Conservation (phyloP, 2,888 invertebrate genomes). For the Thecocarcelia acutangulata region DNA sequence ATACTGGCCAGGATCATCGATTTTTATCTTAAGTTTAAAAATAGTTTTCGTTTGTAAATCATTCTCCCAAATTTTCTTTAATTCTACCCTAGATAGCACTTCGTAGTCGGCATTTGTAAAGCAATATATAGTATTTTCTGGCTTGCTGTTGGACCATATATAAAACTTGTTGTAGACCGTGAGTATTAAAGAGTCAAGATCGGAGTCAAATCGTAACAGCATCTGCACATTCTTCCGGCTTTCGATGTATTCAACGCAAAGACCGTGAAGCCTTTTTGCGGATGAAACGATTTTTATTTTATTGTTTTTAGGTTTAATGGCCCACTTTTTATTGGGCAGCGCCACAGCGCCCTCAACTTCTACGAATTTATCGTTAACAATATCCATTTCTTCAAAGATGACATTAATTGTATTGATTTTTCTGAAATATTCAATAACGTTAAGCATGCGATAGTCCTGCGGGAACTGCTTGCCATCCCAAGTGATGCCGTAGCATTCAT, state of each 20-base stretch:
- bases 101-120: constrained; percentile 84
- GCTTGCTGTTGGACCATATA: constrained; percentile 81
- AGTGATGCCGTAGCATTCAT: constrained; percentile 75
- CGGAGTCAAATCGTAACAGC: constrained; percentile 71
- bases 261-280: constrained; percentile 7
- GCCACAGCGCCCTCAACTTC: constrained; percentile 64
- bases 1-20: constrained; percentile 84
- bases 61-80: constrained; percentile 79
- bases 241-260: constrained; percentile 70
- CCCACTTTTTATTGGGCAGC: constrained; percentile 62
- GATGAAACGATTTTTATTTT: constrained; percentile 55
- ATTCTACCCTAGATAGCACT: constrained; percentile 82
- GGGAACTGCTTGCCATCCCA: constrained; percentile 70
- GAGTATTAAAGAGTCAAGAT: constrained; percentile 77
- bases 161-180: constrained; percentile 84
- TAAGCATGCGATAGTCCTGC: constrained; percentile 65
- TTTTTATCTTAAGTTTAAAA: constrained; percentile 83
- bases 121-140: constrained; percentile 83
- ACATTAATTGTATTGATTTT: constrained; percentile 71
- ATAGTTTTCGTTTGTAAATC: constrained; percentile 76
- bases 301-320: constrained; percentile 70
- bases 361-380: constrained; percentile 65
- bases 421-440: constrained; percentile 71
- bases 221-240: constrained; percentile 71
- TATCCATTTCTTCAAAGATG: constrained; percentile 68